phyloP scores from a whole-genome alignment of 2,888 invertebrate species.

The Cerastis leucographa region DNA sequence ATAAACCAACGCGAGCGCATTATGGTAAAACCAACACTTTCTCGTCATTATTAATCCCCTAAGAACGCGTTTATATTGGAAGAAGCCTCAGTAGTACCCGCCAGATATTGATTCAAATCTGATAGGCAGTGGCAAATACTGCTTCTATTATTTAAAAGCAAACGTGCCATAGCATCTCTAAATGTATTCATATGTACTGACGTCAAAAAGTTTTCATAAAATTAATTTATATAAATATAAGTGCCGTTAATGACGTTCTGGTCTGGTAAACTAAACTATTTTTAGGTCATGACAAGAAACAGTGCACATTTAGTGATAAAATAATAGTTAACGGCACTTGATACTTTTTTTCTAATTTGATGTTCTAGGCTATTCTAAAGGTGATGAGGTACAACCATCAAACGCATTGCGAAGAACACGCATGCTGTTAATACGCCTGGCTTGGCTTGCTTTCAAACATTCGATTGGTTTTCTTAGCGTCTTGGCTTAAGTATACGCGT shows the following conservation, averaged over 20 bases:
- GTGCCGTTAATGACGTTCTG: conserved; percentile 58
- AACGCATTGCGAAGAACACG: background rate
- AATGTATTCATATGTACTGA: conserved; percentile 21
- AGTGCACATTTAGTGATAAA: conserved; percentile 29
- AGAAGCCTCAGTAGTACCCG: background rate
- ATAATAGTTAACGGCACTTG: background rate
- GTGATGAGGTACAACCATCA: background rate
- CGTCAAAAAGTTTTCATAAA: conserved; percentile 18
- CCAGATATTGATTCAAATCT: background rate
- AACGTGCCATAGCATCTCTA: background rate
- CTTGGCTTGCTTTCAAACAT: background rate
- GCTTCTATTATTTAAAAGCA: background rate
- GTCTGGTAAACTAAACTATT: conserved; percentile 54
- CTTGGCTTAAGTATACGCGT: background rate
- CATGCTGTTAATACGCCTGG: background rate
- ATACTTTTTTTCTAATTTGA: background rate
- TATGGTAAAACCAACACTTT: conserved; percentile 42
- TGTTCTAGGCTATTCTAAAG: conserved; percentile 6
- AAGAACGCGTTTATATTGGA: background rate
- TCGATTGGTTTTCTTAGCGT: background rate
- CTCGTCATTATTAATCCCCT: conserved; percentile 29
- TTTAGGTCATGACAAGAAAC: conserved; percentile 27
- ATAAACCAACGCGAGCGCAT: conserved; percentile 19
- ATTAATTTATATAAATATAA: conserved; percentile 40
- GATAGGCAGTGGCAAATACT: background rate